Evolutionary conservation across 2,113 vertebrate species (phyloP).

Genomic region (Petroica traversi): DNA sequence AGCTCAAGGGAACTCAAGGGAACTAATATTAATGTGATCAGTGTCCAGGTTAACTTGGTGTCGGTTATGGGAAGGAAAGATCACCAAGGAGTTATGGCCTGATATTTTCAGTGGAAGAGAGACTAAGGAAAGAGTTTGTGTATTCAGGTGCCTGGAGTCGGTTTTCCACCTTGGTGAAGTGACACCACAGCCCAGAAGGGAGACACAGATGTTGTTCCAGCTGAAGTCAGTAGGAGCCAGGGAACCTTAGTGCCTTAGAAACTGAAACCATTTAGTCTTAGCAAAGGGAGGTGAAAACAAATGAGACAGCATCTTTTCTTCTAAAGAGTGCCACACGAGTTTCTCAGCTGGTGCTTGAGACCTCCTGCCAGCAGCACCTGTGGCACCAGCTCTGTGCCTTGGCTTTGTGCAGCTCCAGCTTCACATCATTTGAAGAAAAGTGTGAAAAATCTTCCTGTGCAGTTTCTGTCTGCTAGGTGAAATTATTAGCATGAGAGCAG

Average conservation of each 20-base stretch:
- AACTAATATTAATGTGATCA: background rate
- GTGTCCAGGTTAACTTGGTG: background rate
- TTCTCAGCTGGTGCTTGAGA: background rate
- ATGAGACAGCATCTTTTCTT: background rate
- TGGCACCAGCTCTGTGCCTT: background rate
- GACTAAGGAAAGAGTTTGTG: background rate
- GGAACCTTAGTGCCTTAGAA: background rate
- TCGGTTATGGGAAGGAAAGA: background rate
- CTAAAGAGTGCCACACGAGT: background rate
- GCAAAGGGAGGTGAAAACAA: background rate
- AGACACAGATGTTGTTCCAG: background rate
- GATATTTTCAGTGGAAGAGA: background rate
- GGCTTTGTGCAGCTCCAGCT: background rate
- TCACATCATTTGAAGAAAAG: background rate
- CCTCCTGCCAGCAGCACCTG: conserved; percentile 16
- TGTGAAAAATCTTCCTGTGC: background rate
- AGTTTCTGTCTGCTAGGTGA: background rate
- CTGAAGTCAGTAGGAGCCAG: background rate
- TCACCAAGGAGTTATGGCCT: background rate
- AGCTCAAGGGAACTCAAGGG: background rate
- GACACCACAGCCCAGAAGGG: background rate
- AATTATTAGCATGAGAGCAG: background rate
- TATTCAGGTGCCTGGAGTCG: background rate
- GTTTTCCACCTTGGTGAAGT: background rate
- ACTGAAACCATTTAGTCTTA: background rate